Evolutionary conservation across 2,888 invertebrate genomes (phyloP).

Genomic region (Malthinus flaveolus): DNA sequence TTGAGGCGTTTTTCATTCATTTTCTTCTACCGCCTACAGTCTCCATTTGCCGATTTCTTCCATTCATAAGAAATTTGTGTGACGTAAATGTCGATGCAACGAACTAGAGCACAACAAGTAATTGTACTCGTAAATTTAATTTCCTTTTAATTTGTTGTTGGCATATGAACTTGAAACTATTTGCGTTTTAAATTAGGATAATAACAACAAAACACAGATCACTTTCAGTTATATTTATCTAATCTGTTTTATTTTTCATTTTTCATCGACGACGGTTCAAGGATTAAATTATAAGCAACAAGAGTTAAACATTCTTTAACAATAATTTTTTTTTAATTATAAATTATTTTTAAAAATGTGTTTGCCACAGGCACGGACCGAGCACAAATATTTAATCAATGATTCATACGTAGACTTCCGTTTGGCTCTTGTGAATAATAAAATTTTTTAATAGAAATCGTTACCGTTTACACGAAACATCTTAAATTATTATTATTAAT

Average conservation of each 20-base stretch:
- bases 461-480: background rate
- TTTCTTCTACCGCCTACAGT: too few species aligned
- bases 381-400: constrained; percentile 14
- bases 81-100: too few species aligned
- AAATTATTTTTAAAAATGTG: constrained; percentile 2
- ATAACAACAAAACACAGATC: constrained; percentile 1
- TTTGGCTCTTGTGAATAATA: background rate
- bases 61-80: too few species aligned
- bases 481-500: constrained; percentile 10
- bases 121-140: too few species aligned
- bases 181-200: background rate
- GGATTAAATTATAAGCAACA: constrained; percentile 13
- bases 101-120: too few species aligned
- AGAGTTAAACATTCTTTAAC: constrained; percentile 6
- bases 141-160: too few species aligned
- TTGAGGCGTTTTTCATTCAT: too few species aligned
- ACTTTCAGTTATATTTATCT: constrained; percentile 14
- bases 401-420: constrained; percentile 12
- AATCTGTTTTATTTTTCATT: constrained; percentile 23
- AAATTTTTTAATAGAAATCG: background rate
- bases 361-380: background rate
- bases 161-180: background rate
- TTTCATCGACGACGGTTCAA: constrained; percentile 14
- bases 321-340: constrained; percentile 2
- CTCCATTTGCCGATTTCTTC: too few species aligned